These are phyloP conservation scores for Rhagologus leucostigma DNA, from an alignment of 2,113 vertebrate species.

Conservation along the genomic window DNA sequence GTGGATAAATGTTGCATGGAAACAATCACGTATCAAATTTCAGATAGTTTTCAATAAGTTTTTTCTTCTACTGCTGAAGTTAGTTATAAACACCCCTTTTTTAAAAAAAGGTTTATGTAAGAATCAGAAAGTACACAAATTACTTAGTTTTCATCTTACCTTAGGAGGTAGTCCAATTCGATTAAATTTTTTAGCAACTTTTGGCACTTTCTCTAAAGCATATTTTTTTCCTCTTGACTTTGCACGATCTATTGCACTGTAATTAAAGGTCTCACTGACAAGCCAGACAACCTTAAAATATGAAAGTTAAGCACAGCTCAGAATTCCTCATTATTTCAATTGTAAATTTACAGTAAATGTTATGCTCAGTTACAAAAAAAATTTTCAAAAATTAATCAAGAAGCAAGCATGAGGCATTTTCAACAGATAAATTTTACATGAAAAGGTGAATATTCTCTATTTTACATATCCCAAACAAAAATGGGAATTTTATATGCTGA, in stretches of 20 bases:
- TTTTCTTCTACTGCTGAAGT: not conserved
- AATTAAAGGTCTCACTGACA: slow-evolving; percentile 96
- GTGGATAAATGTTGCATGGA: not conserved
- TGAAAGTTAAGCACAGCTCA: not conserved
- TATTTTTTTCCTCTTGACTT: slow-evolving; percentile 98
- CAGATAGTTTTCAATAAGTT: not conserved
- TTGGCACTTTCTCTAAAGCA: slow-evolving; percentile 94
- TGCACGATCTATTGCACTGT: slow-evolving; percentile 92
- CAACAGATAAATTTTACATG: not conserved
- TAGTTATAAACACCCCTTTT: not conserved
- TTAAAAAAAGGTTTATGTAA: not conserved
- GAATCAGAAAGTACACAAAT: not conserved
- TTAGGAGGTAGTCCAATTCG: slow-evolving; percentile 95
- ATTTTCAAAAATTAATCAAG: not conserved
- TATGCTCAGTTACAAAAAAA: not conserved
- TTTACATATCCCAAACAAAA: not conserved
- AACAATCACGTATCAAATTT: not conserved
- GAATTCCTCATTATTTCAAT: not conserved
- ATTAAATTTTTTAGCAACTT: slow-evolving; percentile 94
- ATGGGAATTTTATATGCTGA: not conserved
- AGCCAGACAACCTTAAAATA: slow-evolving; percentile 87
- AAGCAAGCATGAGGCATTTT: not conserved
- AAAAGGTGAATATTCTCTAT: not conserved
- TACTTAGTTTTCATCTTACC: slow-evolving; percentile 69
- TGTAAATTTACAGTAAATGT: not conserved